Conservation (phyloP, 2,888 invertebrate species). For the Rhagium mordax region DNA sequence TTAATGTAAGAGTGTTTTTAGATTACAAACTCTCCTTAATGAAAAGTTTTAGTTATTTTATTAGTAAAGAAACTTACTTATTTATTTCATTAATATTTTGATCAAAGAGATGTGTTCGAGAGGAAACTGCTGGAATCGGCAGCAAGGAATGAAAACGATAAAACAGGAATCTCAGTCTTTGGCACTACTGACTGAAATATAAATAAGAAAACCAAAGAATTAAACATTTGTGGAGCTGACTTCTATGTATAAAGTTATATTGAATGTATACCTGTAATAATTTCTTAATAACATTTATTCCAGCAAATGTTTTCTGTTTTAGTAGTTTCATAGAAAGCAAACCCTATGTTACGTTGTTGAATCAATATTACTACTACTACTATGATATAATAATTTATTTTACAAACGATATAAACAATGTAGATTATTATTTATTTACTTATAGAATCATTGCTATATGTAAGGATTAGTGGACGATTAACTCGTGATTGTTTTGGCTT, state of each 20-base stretch:
- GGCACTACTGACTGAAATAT: no score
- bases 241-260: neutral
- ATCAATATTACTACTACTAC: constrained; percentile 11
- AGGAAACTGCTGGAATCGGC: no score
- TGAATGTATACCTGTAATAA: neutral
- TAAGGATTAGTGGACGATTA: constrained; percentile 62
- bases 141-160: no score
- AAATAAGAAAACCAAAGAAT: no score
- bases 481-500: constrained; percentile 62
- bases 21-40: no score
- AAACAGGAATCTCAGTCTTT: no score
- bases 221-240: no score
- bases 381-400: constrained; percentile 10
- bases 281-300: neutral
- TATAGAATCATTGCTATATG: constrained; percentile 57
- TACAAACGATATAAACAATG: constrained; percentile 13
- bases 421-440: constrained; percentile 44
- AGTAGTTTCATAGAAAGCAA: neutral
- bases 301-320: neutral
- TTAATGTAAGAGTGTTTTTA: no score
- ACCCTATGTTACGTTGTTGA: neutral
- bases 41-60: no score
- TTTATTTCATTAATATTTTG: no score
- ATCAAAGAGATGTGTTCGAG: no score
- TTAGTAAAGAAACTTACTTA: no score